Evolutionary conservation across 2,797 vertebrate genomes (phyloP).

Genomic region (Dicrostonyx torquatus): DNA sequence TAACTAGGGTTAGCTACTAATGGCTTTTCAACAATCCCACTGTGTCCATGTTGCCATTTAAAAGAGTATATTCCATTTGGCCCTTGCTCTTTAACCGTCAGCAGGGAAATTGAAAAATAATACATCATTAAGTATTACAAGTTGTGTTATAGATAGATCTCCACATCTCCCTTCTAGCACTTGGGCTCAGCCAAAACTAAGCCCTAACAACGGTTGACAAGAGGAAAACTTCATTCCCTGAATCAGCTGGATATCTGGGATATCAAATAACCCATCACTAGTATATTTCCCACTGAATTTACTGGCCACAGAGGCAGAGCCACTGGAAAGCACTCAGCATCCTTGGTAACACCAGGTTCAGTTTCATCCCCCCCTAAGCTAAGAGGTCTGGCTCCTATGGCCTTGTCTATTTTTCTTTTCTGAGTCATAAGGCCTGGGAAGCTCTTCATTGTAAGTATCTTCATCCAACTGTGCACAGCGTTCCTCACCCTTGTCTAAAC

Average conservation of each 20-base stretch:
- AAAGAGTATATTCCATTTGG: slow-evolving; percentile 71
- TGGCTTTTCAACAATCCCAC: slow-evolving; percentile 85
- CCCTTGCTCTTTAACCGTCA: slow-evolving; percentile 69
- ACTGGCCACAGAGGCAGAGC: not conserved
- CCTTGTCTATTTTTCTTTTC: not conserved
- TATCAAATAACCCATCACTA: slow-evolving; percentile 6
- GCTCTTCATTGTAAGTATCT: not conserved
- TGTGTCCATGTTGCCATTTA: slow-evolving; percentile 72
- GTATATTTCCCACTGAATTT: slow-evolving; percentile 41
- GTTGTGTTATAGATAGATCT: slow-evolving; percentile 3
- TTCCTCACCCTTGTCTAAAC: not conserved
- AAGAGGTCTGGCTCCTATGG: not conserved
- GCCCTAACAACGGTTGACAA: not conserved
- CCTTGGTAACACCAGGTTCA: not conserved
- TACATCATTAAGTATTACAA: slow-evolving; percentile 68
- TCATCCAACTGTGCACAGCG: accelerated
- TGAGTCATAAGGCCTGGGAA: not conserved
- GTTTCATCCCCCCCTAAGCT: not conserved
- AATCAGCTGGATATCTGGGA: not conserved
- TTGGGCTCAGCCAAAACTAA: not conserved
- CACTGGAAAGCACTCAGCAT: not conserved
- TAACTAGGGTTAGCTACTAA: slow-evolving; percentile 84
- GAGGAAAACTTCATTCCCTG: slow-evolving; percentile 24
- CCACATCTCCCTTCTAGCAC: not conserved
- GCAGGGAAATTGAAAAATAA: slow-evolving; percentile 24